A percentile compares a stretch with the other conserved stretches of the same genome.
Conservation (phyloP, 2,888 invertebrate species). For the Apoda limacodes region DNA sequence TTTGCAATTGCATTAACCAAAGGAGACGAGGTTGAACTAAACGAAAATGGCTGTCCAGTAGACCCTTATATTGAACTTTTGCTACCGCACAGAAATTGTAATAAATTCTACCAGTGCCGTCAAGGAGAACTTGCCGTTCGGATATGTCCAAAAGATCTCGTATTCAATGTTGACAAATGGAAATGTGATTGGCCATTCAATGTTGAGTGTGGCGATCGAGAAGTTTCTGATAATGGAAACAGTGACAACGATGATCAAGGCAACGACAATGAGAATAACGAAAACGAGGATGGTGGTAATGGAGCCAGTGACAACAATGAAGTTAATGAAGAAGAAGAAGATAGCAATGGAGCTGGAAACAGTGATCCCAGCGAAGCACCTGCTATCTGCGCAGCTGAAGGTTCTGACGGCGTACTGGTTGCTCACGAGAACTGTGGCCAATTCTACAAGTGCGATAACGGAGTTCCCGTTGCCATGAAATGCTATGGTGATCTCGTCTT, state of each 20-base stretch:
- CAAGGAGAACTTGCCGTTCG: conserved; percentile 26
- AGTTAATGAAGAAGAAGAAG: conserved; percentile 13
- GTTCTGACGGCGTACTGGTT: conserved; percentile 20
- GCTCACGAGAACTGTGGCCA: conserved; percentile 25
- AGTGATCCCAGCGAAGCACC: conserved; percentile 25
- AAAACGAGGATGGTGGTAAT: conserved; percentile 7
- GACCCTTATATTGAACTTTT: conserved; percentile 21
- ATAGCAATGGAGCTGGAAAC: conserved; percentile 16
- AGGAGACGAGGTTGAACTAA: conserved; percentile 23
- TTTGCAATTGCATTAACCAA: conserved; percentile 34
- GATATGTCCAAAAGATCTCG: conserved; percentile 17
- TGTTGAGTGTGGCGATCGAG: conserved; percentile 20
- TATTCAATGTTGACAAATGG: conserved; percentile 20
- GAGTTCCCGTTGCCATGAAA: conserved; percentile 20
- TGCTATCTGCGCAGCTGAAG: conserved; percentile 23
- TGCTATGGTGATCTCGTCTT: conserved; percentile 25
- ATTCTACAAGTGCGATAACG: conserved; percentile 27
- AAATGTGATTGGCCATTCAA: conserved; percentile 24
- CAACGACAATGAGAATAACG: conserved; percentile 12
- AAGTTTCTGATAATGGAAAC: conserved; percentile 5
- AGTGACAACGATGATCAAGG: conserved; percentile 7
- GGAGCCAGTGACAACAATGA: conserved; percentile 11
- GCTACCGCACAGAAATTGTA: conserved; percentile 27
- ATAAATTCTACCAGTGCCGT: conserved; percentile 28
- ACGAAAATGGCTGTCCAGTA: conserved; percentile 22